A percentile compares a stretch with the other conserved stretches of the same genome.
phyloP scores from a whole-genome alignment of 1,140 invertebrate species.

The Leptinotarsa undecemlineata region DNA sequence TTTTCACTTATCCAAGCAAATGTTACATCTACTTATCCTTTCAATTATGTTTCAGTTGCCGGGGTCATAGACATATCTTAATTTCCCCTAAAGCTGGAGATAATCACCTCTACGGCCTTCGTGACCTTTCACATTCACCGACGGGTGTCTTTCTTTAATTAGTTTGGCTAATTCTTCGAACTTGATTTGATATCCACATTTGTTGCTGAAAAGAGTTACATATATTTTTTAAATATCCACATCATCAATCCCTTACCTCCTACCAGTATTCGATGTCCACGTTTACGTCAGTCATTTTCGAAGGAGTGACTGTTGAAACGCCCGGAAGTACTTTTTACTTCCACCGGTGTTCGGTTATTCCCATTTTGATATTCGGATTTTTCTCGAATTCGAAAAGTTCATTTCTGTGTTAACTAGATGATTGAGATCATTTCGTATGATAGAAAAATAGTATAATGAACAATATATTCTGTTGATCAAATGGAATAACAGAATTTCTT shows the following conservation, averaged over 20 bases:
- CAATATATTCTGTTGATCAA: too few species aligned
- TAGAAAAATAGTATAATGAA: too few species aligned
- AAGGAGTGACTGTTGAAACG: neutral
- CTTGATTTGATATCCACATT: slow-evolving; percentile 58
- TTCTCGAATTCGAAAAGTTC: too few species aligned
- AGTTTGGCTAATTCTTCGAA: slow-evolving; percentile 56
- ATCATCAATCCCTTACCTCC: slow-evolving; percentile 16
- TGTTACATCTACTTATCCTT: neutral
- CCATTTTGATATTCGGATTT: too few species aligned
- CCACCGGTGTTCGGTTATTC: too few species aligned
- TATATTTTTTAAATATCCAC: slow-evolving; percentile 13
- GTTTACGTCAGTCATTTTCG: neutral
- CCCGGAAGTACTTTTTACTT: too few species aligned
- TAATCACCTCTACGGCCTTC: slow-evolving; percentile 56
- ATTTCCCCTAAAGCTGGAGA: neutral
- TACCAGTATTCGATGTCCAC: slow-evolving; percentile 49
- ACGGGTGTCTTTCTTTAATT: slow-evolving; percentile 53
- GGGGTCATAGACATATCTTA: too few species aligned
- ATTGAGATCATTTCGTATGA: too few species aligned
- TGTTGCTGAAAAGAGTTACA: slow-evolving; percentile 50
- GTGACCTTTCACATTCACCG: slow-evolving; percentile 53
- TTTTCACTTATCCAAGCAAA: neutral
- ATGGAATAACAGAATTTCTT: too few species aligned
- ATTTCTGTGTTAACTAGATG: too few species aligned
- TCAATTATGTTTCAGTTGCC: too few species aligned